Conservation (phyloP, 2,888 invertebrate genomes). For the Serrognathus titanus region DNA sequence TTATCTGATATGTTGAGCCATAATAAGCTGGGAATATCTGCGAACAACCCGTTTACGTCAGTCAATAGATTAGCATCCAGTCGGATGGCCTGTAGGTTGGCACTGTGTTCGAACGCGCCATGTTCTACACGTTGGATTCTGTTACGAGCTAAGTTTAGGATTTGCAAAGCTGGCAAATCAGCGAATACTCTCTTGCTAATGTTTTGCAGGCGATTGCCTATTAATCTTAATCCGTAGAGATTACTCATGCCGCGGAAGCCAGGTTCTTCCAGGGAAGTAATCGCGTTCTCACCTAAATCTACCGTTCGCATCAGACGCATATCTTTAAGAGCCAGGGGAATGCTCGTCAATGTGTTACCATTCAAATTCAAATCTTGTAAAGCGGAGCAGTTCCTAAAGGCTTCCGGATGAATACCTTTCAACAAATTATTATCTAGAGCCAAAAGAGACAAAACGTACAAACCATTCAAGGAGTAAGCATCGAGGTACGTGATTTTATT, state of each 20-base stretch:
- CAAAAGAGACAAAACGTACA: constrained; percentile 80
- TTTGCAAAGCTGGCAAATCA: constrained; percentile 77
- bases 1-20: constrained; percentile 93
- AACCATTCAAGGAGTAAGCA: constrained; percentile 81
- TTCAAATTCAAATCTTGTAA: constrained; percentile 87
- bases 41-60: constrained; percentile 80
- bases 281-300: constrained; percentile 88
- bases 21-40: constrained; percentile 75
- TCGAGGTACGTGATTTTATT: constrained; percentile 83
- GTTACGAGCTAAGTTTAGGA: constrained; percentile 85
- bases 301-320: constrained; percentile 83
- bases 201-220: constrained; percentile 82
- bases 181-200: constrained; percentile 76
- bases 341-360: constrained; percentile 76
- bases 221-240: constrained; percentile 82
- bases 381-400: constrained; percentile 86
- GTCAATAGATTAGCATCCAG: constrained; percentile 81
- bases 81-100: constrained; percentile 79
- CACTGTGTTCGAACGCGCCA: constrained; percentile 76
- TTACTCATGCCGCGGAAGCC: constrained; percentile 82
- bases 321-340: constrained; percentile 79
- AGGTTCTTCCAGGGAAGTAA: constrained; percentile 74
- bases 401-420: constrained; percentile 80
- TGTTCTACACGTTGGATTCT: constrained; percentile 73
- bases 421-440: constrained; percentile 84